Percentiles rank a stretch among this genome's conserved stretches.
phyloP scores from a whole-genome alignment of 2,113 vertebrate species.

The Hemichromis elongatus region DNA sequence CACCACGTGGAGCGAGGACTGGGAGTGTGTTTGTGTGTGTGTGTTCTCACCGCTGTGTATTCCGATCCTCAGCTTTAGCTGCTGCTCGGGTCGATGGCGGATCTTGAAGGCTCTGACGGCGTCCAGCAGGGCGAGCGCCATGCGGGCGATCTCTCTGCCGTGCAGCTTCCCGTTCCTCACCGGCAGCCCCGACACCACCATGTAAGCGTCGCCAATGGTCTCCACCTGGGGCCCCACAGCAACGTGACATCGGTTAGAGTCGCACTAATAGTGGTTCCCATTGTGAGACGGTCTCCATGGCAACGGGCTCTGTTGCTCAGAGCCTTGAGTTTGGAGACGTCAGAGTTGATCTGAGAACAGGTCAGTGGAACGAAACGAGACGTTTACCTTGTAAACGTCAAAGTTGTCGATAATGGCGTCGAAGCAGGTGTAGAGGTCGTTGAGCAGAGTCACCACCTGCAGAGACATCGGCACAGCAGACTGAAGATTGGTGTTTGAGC shows the following conservation, averaged over 20 bases:
- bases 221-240: constrained; percentile 78
- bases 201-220: constrained; percentile 94
- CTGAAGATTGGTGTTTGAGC: not conserved
- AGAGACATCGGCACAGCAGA: not conserved
- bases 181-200: constrained; percentile 92
- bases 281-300: not conserved
- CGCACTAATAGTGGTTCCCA: fast-evolving
- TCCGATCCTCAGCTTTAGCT: constrained; percentile 84
- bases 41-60: constrained; percentile 81
- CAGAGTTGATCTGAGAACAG: fast-evolving
- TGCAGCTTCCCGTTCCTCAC: constrained; percentile 86
- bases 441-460: constrained; percentile 90
- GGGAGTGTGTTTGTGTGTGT: not conserved
- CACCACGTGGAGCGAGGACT: not conserved
- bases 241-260: not conserved
- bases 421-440: constrained; percentile 95
- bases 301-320: not conserved
- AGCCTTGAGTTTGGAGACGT: not conserved
- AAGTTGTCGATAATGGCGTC: constrained; percentile 97
- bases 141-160: constrained; percentile 84
- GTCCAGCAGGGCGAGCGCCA: constrained; percentile 87
- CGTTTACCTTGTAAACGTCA: constrained; percentile 90
- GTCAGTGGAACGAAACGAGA: not conserved
- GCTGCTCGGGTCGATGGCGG: constrained; percentile 80
- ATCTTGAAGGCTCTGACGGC: constrained; percentile 87